Evolutionary conservation across 1,140 invertebrate species (phyloP).

Genomic region (Laupala kohalensis): DNA sequence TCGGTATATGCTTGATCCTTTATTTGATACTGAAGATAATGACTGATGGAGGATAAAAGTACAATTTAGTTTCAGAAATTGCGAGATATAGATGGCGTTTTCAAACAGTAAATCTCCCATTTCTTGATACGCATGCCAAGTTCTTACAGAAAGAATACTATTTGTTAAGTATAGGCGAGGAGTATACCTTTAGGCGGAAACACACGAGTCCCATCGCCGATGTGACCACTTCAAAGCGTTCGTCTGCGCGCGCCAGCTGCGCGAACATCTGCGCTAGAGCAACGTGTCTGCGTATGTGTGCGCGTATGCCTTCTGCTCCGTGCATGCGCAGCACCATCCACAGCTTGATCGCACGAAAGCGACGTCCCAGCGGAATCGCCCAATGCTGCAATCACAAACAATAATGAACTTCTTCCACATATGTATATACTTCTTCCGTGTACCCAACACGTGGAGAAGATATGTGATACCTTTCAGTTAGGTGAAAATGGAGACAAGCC

Average conservation of each 20-base stretch:
- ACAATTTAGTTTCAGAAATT: neutral
- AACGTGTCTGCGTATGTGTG: constrained; percentile 71
- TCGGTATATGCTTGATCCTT: neutral
- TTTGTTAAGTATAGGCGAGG: neutral
- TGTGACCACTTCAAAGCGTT: constrained; percentile 72
- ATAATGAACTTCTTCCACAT: no score
- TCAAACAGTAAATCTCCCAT: neutral
- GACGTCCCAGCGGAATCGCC: constrained; percentile 85
- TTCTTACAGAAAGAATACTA: neutral
- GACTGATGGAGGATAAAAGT: neutral
- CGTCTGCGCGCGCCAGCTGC: constrained; percentile 45
- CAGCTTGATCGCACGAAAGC: constrained; percentile 88
- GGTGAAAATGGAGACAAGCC: no score
- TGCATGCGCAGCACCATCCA: constrained; percentile 94
- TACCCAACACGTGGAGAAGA: no score
- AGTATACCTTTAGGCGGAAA: constrained; percentile 70
- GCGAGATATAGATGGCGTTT: neutral
- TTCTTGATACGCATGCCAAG: neutral
- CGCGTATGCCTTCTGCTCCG: constrained; percentile 76
- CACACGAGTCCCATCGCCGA: constrained; percentile 86
- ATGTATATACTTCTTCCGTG: no score
- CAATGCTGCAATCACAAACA: constrained; percentile 55
- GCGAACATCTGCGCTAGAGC: constrained; percentile 75
- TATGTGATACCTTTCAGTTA: no score
- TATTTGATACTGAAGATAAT: neutral